A percentile compares a stretch with the other conserved stretches of the same genome.
Evolutionary conservation across 2,888 invertebrate genomes (phyloP).

Genomic region (Microctonus brassicae): DNA sequence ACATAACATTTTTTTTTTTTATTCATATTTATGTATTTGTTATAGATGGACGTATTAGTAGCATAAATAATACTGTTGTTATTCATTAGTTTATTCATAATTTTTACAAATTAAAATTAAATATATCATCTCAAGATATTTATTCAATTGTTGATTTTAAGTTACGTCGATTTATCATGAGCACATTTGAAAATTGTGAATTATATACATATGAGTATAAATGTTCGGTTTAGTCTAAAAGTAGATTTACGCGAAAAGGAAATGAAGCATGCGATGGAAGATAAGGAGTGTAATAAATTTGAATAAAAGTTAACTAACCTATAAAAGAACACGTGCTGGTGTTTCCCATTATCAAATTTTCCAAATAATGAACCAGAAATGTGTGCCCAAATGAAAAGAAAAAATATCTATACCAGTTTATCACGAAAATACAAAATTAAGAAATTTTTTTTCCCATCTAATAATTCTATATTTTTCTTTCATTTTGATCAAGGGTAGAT

Average conservation of each 20-base stretch:
- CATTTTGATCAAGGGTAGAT: not conserved
- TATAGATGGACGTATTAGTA: not conserved
- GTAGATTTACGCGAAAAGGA: slow-evolving; percentile 55
- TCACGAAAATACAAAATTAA: not conserved
- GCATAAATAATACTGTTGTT: too few species aligned
- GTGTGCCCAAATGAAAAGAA: not conserved
- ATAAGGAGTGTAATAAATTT: not conserved
- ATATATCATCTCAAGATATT: not conserved
- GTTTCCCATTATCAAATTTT: not conserved
- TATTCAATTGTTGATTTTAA: not conserved
- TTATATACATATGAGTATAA: not conserved
- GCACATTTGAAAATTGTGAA: not conserved
- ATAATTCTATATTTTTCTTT: not conserved
- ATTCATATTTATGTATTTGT: not conserved
- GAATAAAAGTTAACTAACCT: slow-evolving; percentile 10
- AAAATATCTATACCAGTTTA: not conserved
- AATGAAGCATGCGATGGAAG: slow-evolving; percentile 45
- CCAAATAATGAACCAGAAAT: not conserved
- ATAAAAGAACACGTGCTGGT: not conserved
- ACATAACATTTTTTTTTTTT: not conserved
- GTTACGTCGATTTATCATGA: not conserved
- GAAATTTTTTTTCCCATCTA: not conserved
- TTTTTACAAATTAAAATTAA: not conserved
- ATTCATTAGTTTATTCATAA: not conserved
- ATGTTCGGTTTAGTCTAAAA: slow-evolving; percentile 40